Percentiles rank a stretch among this genome's conserved stretches.
Evolutionary conservation across 2,113 vertebrate species (phyloP).

Genomic region (Boulengeromyrus knoepffleri): DNA sequence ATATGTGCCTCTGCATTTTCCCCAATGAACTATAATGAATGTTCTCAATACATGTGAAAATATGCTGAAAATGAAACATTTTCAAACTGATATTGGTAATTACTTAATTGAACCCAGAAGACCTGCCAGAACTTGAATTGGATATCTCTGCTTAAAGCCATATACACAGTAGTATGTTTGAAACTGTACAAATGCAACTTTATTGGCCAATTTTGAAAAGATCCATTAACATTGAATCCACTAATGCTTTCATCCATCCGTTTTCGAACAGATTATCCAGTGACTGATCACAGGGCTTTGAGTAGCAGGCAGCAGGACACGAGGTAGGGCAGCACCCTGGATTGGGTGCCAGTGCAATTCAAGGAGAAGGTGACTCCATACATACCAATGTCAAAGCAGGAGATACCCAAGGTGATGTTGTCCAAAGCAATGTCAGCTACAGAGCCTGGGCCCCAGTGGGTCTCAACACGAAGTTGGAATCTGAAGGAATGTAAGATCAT

Average conservation of each 20-base stretch:
- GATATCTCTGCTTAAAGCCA: not conserved
- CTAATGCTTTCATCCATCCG: not conserved
- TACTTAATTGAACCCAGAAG: not conserved
- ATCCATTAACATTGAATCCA: not conserved
- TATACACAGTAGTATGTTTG: not conserved
- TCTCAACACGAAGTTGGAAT: constrained; percentile 68
- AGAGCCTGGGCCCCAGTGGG: constrained; percentile 68
- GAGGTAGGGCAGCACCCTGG: not conserved
- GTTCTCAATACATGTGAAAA: not conserved
- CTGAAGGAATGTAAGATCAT: constrained; percentile 44
- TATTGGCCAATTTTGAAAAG: not conserved
- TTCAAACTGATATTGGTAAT: not conserved
- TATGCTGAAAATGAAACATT: not conserved
- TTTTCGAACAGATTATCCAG: not conserved
- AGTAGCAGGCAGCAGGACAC: not conserved
- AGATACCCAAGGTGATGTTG: constrained; percentile 68
- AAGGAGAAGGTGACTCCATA: not conserved
- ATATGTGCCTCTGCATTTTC: not conserved
- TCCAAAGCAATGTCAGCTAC: constrained; percentile 73
- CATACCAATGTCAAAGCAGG: constrained; percentile 69
- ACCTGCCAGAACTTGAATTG: not conserved
- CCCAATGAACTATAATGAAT: not conserved
- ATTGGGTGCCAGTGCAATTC: not conserved
- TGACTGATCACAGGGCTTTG: not conserved
- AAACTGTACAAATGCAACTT: not conserved